phyloP scores from a whole-genome alignment of 2,797 vertebrate species.

The Rhinogobio ventralis region DNA sequence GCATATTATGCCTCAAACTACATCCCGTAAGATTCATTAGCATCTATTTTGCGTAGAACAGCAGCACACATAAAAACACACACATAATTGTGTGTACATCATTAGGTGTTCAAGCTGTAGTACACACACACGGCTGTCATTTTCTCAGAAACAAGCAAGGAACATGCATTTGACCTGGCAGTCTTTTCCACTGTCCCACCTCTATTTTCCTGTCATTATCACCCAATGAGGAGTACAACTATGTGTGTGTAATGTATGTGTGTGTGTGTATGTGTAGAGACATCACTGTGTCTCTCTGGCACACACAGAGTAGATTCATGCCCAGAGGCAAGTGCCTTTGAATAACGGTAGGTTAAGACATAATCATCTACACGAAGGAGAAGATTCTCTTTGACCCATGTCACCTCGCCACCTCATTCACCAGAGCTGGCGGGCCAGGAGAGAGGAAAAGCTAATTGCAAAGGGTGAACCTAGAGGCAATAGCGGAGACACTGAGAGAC shows the following conservation, averaged over 20 bases:
- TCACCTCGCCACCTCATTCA: conserved; percentile 76
- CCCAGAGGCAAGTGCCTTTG: conserved; percentile 75
- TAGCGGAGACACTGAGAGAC: conserved; percentile 69
- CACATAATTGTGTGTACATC: conserved; percentile 25
- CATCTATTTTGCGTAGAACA: conserved; percentile 9
- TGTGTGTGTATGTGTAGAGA: conserved; percentile 35
- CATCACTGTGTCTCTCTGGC: conserved; percentile 61
- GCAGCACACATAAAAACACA: conserved; percentile 14
- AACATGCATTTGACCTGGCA: conserved; percentile 57
- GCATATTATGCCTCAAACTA: conserved; percentile 27
- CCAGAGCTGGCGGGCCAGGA: conserved; percentile 70
- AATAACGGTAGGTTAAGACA: conserved; percentile 81
- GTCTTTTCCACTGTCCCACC: conserved; percentile 47
- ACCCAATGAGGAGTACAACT: conserved; percentile 46
- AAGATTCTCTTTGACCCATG: conserved; percentile 81
- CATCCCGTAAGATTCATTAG: conserved; percentile 31
- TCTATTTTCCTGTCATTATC: conserved; percentile 52
- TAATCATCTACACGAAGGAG: conserved; percentile 78
- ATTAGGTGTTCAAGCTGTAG: conserved; percentile 16
- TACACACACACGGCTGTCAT: conserved; percentile 11
- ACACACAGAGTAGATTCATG: conserved; percentile 73
- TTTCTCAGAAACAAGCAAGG: conserved; percentile 37
- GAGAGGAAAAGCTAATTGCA: conserved; percentile 79
- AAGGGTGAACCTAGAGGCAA: conserved; percentile 77
- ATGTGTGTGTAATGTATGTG: conserved; percentile 12